Evolutionary conservation across 2,888 invertebrate species (phyloP), one percentile per base, ranked within the genome.

Genomic region (Cephus sareptanus): DNA sequence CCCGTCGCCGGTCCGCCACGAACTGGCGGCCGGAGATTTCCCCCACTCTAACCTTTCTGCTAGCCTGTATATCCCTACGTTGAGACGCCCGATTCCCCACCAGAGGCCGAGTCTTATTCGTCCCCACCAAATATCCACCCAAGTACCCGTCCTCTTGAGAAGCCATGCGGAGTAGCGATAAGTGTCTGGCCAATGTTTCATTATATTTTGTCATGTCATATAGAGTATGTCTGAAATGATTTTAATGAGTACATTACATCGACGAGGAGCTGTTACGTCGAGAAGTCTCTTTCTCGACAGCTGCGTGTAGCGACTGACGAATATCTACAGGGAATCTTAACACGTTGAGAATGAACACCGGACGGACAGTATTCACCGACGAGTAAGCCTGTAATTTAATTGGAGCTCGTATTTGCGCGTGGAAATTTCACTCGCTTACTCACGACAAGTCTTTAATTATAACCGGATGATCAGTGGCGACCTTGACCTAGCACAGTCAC

Each of bases 11-110:
- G 87, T 84, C 83, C 81, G 81, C 86, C 82, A 82, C 83, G 82
- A 83, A 88, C 88, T 88, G 88, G 83, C 83, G 82, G 83, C 80
- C 77, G 80, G 77, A 80, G 81, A 76, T 74, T 81, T 78, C 81
- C 81, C 82, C 81, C 82, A 82, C 82, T 77, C 31, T 33, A 31
- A 71, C 31, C 31, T 33, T 71, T 30, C 71, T 2, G 31, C 71
- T 30, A 71, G 33, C 71, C 6, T 30, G 71, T 33, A 31, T 31
- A 13, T 31, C 71, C 33, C 71, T 31, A 33, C 31, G 33, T 30
- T 3, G 31, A 13, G 71, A 71, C 40, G 40, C 23, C 40, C 23
- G 40, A 15, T 23, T 56, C 40, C 40, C 40, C 40, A 56, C 40
- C 40, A 56, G 40, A 4, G 15, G 23, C 9, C 40, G 23, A 23